Percentiles rank a stretch among this genome's conserved stretches.
Conservation (phyloP, 2,113 vertebrate genomes). For the Rostratula benghalensis region DNA sequence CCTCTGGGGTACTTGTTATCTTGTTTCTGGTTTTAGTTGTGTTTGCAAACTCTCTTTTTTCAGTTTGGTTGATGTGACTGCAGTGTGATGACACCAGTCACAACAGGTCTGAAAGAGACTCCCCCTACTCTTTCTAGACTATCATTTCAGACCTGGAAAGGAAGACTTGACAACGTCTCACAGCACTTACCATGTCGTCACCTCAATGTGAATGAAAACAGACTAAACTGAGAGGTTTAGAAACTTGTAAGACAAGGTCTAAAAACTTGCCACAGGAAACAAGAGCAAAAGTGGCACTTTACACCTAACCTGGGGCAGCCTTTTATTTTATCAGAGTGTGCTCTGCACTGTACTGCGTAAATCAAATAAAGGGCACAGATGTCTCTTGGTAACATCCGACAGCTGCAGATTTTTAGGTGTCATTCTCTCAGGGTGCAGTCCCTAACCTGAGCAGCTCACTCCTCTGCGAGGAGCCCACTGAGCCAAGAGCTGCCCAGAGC, state of each 20-base stretch:
- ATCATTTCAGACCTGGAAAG: background rate
- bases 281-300: background rate
- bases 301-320: background rate
- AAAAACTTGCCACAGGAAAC: background rate
- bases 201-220: slow-evolving; percentile 1
- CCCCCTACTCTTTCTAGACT: background rate
- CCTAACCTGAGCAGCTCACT: background rate
- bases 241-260: background rate
- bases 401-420: background rate
- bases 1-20: background rate
- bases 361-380: background rate
- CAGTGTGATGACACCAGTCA: background rate
- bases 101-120: background rate
- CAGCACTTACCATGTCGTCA: background rate
- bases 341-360: background rate
- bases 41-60: background rate
- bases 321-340: background rate
- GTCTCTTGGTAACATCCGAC: background rate
- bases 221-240: background rate
- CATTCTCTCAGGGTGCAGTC: background rate
- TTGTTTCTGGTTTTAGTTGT: background rate
- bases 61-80: background rate
- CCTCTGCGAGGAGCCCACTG: background rate
- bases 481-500: background rate
- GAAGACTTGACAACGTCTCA: background rate